Evolutionary conservation across 1,140 invertebrate genomes (phyloP), one percentile per base, ranked within the genome.

Genomic region (Helicoverpa armigera): DNA sequence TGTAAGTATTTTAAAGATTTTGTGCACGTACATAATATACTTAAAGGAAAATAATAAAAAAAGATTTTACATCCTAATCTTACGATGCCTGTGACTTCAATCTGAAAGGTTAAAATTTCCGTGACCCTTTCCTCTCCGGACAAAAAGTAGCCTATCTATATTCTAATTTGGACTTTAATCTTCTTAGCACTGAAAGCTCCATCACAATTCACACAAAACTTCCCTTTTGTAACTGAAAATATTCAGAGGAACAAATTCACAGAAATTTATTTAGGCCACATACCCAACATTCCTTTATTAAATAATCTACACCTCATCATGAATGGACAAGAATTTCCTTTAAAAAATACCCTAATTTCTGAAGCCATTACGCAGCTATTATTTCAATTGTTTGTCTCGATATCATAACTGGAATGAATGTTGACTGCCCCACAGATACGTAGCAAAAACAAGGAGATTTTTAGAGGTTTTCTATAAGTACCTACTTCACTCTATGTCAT

Each of bases 101-200:
- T 72, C 69, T 35, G 3, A 73, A 56, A 73, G 70, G 53, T 73
- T 35, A n/a, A 73, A 73, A 56, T 73, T 73, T 51, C 65, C 53
- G 53, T 73, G 70, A 73, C 70, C 70, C 70, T 73, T 43, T 73
- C 54, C 70, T 10, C 23, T 73, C 31, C 31, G 53, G 11, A 11
- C 14, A 73, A 58, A 73, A 56, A 73, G 70, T 73, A 73, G 70
- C 14, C 53, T 16, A 73, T 73, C 70, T 73, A 73, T 73, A 73
- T 73, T 73, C 70, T 73, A 73, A 73, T 73, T 73, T 73, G 70
- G 53, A 56, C 70, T 73, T 73, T 73, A 73, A 56, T 73, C 54
- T 73, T 73, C 54, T 58, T 58, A 73, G 14, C 70, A 73, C 29
- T 43, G 23, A 29, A 72, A 72, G 5, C 50, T 51, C n/a, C 53